phyloP scores from a whole-genome alignment of 2,113 vertebrate species.

The Verasper variegatus region DNA sequence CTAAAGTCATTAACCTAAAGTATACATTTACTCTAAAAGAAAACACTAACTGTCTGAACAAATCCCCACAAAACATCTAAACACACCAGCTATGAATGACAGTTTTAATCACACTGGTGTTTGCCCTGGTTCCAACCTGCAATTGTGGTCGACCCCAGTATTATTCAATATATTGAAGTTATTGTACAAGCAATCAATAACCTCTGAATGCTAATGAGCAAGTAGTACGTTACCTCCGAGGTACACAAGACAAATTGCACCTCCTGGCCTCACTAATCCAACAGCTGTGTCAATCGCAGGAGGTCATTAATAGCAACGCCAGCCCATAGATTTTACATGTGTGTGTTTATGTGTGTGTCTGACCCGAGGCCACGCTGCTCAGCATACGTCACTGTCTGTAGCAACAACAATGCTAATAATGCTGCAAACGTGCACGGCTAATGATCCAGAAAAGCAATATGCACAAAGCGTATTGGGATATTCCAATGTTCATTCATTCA shows the following conservation, averaged over 20 bases:
- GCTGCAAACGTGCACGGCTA: constrained; percentile 28
- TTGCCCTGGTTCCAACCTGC: neutral
- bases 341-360: constrained; percentile 19
- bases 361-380: neutral
- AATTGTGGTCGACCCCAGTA: neutral
- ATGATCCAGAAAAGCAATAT: constrained; percentile 25
- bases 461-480: neutral
- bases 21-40: too few species aligned
- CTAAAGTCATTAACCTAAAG: too few species aligned
- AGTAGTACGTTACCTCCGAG: constrained; percentile 13
- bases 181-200: constrained; percentile 28
- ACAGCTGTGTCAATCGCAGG: constrained; percentile 15
- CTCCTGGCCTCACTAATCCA: constrained; percentile 28
- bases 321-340: constrained; percentile 31
- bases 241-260: constrained; percentile 29
- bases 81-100: neutral
- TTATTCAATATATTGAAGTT: neutral
- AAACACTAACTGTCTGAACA: too few species aligned
- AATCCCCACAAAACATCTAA: neutral
- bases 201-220: constrained; percentile 48
- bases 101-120: neutral
- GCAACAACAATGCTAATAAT: constrained; percentile 42
- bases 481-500: neutral
- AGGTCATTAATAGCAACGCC: constrained; percentile 35
- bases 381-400: constrained; percentile 42